Conservation (phyloP, 2,113 vertebrate genomes). For the Salvelinus fontinalis region DNA sequence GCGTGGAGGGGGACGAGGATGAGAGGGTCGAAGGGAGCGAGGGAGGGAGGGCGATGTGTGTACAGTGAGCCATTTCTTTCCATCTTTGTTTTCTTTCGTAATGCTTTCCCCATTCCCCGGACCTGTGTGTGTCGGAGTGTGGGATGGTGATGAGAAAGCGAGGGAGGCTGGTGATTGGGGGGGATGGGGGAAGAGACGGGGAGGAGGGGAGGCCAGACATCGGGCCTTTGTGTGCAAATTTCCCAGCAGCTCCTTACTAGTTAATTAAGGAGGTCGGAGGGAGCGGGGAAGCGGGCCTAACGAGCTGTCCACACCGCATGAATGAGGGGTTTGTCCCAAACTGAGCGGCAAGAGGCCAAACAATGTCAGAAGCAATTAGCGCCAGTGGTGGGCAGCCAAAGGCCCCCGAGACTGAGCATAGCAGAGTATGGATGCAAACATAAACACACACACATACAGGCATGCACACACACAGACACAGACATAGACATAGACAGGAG, state of each 20-base stretch:
- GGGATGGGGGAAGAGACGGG: slow-evolving; percentile 8
- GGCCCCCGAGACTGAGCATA: slow-evolving; percentile 67
- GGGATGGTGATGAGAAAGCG: slow-evolving; percentile 27
- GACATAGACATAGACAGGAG: slow-evolving; percentile 7
- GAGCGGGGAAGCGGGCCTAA: slow-evolving; percentile 78
- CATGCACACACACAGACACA: slow-evolving; percentile 27
- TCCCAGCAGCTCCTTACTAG: slow-evolving; percentile 87
- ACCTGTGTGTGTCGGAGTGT: slow-evolving; percentile 40
- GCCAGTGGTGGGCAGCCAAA: slow-evolving; percentile 68
- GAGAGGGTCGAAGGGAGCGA: slow-evolving; percentile 30
- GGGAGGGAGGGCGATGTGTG: slow-evolving; percentile 42
- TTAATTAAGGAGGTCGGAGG: slow-evolving; percentile 90
- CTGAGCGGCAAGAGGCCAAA: slow-evolving; percentile 80
- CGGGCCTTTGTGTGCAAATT: slow-evolving; percentile 98
- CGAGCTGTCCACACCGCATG: slow-evolving; percentile 83
- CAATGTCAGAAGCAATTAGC: slow-evolving; percentile 91
- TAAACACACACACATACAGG: slow-evolving; percentile 24
- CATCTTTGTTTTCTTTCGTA: slow-evolving; percentile 59
- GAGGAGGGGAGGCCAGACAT: slow-evolving; percentile 71
- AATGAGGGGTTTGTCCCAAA: slow-evolving; percentile 96
- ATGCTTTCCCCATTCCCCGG: slow-evolving; percentile 20
- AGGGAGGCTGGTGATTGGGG: slow-evolving; percentile 35
- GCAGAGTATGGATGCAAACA: slow-evolving; percentile 51
- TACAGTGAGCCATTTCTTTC: slow-evolving; percentile 30
- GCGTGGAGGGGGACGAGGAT: slow-evolving; percentile 40